phyloP scores from a whole-genome alignment of 2,113 vertebrate species.

The Lagenorhynchus albirostris region DNA sequence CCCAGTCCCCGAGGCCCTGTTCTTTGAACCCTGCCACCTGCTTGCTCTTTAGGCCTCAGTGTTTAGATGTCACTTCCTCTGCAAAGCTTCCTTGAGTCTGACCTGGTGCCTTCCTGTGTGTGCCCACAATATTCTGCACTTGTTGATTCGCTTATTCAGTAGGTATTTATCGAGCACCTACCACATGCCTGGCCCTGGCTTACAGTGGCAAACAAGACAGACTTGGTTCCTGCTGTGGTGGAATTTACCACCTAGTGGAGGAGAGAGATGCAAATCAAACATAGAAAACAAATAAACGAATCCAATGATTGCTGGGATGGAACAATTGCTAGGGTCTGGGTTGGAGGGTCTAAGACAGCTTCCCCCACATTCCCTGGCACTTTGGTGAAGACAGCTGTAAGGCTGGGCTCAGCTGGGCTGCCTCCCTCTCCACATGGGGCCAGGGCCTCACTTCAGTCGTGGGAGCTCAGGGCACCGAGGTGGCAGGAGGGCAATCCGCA shows the following conservation, averaged over 20 bases:
- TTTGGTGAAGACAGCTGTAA: not conserved
- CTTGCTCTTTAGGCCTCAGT: not conserved
- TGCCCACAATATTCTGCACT: not conserved
- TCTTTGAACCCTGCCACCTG: not conserved
- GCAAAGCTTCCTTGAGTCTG: not conserved
- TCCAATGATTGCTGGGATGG: not conserved
- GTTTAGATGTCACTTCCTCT: not conserved
- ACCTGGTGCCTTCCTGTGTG: not conserved
- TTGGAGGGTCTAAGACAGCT: not conserved
- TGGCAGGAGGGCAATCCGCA: not conserved
- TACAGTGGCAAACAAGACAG: not conserved
- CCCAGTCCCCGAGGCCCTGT: not conserved
- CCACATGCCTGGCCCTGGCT: not conserved
- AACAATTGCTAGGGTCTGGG: not conserved
- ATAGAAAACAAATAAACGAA: not conserved
- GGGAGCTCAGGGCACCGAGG: not conserved
- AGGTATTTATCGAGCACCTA: not conserved
- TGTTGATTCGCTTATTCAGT: not conserved
- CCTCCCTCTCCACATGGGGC: not conserved
- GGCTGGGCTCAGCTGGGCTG: not conserved
- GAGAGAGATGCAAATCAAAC: not conserved
- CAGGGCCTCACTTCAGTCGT: not conserved
- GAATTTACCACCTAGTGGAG: not conserved
- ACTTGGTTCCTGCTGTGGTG: not conserved
- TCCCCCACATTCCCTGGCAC: not conserved